These are phyloP conservation scores for Ispidina picta DNA, from an alignment of 2,797 vertebrate genomes.

Conservation along the genomic window DNA sequence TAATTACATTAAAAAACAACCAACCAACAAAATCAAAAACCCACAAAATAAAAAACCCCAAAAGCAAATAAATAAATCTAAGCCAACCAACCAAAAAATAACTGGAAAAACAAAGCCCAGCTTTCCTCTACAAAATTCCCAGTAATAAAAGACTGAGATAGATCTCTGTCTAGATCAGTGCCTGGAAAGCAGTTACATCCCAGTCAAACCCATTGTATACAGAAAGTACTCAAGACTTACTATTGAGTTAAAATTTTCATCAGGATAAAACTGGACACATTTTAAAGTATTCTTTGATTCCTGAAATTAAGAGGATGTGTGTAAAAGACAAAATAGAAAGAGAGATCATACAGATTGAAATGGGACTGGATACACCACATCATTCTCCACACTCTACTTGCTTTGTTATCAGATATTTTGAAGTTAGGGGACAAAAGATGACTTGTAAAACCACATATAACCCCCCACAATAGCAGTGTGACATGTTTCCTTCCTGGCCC, in stretches of 20 bases:
- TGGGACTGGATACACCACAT: not conserved
- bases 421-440: constrained; percentile 16
- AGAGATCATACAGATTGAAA: not conserved
- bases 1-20: not conserved
- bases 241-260: constrained; percentile 83
- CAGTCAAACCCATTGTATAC: not conserved
- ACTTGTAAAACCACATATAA: constrained; percentile 43
- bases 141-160: not conserved
- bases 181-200: not conserved
- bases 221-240: constrained; percentile 76
- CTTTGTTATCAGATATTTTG: not conserved
- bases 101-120: not conserved
- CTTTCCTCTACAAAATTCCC: not conserved
- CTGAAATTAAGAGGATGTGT: constrained; percentile 53
- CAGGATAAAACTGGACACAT: constrained; percentile 90
- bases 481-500: constrained; percentile 61
- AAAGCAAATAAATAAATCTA: too few relatives aligned
- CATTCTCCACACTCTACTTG: not conserved
- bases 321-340: not conserved
- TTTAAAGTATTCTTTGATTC: constrained; percentile 85
- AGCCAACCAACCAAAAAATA: too few relatives aligned
- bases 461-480: constrained; percentile 23
- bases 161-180: not conserved
- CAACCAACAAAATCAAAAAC: too few relatives aligned
- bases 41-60: too few relatives aligned